Conservation (phyloP, 2,797 vertebrate genomes). For the Tenualosa thibaudeaui region DNA sequence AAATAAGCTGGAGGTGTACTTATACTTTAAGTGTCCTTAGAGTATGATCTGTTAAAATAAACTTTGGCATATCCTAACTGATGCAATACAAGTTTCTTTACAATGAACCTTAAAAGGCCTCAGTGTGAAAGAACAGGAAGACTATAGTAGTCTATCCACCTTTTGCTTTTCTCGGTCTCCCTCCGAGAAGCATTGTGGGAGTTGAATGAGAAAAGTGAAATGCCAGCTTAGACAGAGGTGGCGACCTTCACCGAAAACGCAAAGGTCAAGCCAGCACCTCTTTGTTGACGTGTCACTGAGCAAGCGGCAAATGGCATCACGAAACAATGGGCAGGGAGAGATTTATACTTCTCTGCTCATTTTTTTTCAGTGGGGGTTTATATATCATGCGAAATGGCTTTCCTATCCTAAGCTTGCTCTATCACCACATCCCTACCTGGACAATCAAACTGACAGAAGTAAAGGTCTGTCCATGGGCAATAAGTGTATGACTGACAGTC, state of each 20-base stretch:
- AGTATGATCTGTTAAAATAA: background rate
- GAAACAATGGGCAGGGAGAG: conserved; percentile 33
- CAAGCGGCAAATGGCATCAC: conserved; percentile 43
- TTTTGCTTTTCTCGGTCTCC: background rate
- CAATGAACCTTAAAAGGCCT: background rate
- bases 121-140: background rate
- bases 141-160: background rate
- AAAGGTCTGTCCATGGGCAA: background rate
- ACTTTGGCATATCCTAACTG: too few species aligned
- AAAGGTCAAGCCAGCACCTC: conserved; percentile 43
- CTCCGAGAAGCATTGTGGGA: conserved; percentile 34
- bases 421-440: background rate
- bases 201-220: conserved; percentile 49
- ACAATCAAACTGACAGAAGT: conserved; percentile 15
- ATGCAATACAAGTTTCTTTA: background rate
- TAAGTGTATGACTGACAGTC: background rate
- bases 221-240: conserved; percentile 39
- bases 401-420: background rate
- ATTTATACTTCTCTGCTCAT: background rate
- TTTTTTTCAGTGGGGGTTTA: background rate
- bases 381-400: background rate
- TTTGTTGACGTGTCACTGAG: conserved; percentile 46
- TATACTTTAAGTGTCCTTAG: too few species aligned
- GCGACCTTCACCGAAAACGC: conserved; percentile 36
- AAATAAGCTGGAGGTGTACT: background rate